Base-by-base conservation (phyloP, 2,113 vertebrate genomes). In the Podiceps cristatus region DNA sequence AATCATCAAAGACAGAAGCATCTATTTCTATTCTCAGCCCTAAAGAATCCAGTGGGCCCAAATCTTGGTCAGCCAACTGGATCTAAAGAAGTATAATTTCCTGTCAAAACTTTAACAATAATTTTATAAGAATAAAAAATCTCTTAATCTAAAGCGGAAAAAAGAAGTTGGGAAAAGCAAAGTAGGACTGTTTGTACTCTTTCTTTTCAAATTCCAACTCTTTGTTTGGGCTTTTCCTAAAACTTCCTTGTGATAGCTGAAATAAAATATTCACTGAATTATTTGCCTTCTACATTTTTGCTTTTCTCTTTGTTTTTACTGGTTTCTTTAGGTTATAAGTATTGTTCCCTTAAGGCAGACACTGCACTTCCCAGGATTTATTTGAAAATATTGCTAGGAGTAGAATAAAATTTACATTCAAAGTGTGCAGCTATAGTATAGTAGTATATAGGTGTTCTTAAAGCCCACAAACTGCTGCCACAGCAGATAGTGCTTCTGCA, bases 401-500 rank as follows among this genome's bases (percentile, higher is more conserved):
- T 23, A 45, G 19, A 91, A 73, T 56, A 62, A 77, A 29, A 80
- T 77, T 69, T 62, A 27, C 29, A 66, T 66, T 83, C 42, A 60
- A 76, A 86, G 28, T 2, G 0, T 29, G 4, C 23, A 69, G 20
- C 29, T 76, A 25, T 44, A 9, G 52, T 23, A 62, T 37, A 93
- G 18, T 28, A 71, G 6, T 4, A 18, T 31, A 31, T 9, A 40
- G 3, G 2, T 0, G 7, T 47, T 77, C 80, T 49, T 9, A 50
- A 86, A 82, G 56, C 9, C 20, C 27, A 56, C 45, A 62, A 35
- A 35, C 10, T 28, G 10, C 50, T 96, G 31, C 31, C 18, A 37
- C 9, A 62, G 33, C n/a, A 42, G 16, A 44, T 4, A 37, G 3
- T 23, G 17, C 12, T 71, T 77, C 63, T 68, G 44, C 47, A 15